Evolutionary conservation across 2,797 vertebrate species (phyloP), one percentile per base, ranked within the genome.

Genomic region (Bradypus variegatus): DNA sequence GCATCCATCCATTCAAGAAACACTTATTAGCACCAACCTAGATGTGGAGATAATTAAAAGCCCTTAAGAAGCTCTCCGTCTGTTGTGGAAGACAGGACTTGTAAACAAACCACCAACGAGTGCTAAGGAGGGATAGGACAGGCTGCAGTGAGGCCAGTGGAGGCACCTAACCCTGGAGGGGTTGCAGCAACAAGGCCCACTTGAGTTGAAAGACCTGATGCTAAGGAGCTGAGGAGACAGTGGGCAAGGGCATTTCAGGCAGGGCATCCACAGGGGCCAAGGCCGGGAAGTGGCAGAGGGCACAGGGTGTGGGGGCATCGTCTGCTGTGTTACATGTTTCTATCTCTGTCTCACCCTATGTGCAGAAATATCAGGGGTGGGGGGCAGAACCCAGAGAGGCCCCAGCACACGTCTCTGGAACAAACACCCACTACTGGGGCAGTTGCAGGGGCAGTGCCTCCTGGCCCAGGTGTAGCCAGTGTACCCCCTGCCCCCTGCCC

Each of bases 21-120:
- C 89, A 60, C 76, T 93, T 81, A 88, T 94, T 85, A 85, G 84
- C 7, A 0, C 60, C 93, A 81, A 84, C 70, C 41, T 53, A 73
- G 85, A 83, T 87, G 84, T 82, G 92, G 84, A 94, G 91, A 91
- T 82, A 78, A 86, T 82, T 75, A 87, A 85, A 88, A 89, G 82
- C 84, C 77, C 89, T 91, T 73, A 19, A 89, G 95, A 92, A 84
- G 53, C 27, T 6, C 85, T 87, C 53, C 15, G 65, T 91, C 92
- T 91, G 81, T 36, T 77, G n/a, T 36, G 25, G 86, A 83, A 91
- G 95, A 91, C 91, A 92, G 88, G 88, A 33, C 45, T 62, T 88
- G 76, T 94, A 93, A 94, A 94, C 91, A 94, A 91, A 84, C 23
- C 93, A 60, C 90, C 92, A 67, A n/a, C 62, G 11, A 41, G 78